Evolutionary conservation across 1,140 invertebrate genomes (phyloP).

Genomic region (Metaphire vulgaris): DNA sequence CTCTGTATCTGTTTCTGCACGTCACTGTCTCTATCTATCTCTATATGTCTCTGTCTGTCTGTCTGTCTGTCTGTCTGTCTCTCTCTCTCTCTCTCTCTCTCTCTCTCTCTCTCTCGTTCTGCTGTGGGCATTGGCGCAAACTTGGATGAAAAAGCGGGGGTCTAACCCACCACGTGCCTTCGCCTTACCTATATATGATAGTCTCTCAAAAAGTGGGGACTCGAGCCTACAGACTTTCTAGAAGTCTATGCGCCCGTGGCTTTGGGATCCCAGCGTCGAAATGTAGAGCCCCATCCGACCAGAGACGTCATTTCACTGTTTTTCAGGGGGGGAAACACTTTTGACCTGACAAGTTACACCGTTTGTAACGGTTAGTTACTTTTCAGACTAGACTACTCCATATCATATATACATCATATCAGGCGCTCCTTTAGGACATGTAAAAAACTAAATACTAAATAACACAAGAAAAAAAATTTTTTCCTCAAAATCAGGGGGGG

Average conservation of each 20-base stretch:
- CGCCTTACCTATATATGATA: neutral
- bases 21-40: conserved; percentile 24
- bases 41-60: conserved; percentile 19
- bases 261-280: neutral
- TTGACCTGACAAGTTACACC: no score
- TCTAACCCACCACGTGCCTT: neutral
- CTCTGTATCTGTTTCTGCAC: conserved; percentile 9
- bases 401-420: no score
- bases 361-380: no score
- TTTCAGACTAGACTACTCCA: no score
- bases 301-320: no score
- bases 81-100: conserved; percentile 19
- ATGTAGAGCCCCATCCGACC: no score
- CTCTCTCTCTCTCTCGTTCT: neutral
- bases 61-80: conserved; percentile 24
- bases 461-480: no score
- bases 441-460: no score
- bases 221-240: neutral
- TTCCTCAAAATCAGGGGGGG: no score
- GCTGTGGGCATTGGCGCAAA: neutral
- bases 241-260: neutral
- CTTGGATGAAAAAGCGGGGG: neutral
- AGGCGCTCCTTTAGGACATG: no score
- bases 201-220: neutral
- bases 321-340: no score